Base-by-base conservation (phyloP, 2,113 vertebrate genomes). In the Origma solitaria region DNA sequence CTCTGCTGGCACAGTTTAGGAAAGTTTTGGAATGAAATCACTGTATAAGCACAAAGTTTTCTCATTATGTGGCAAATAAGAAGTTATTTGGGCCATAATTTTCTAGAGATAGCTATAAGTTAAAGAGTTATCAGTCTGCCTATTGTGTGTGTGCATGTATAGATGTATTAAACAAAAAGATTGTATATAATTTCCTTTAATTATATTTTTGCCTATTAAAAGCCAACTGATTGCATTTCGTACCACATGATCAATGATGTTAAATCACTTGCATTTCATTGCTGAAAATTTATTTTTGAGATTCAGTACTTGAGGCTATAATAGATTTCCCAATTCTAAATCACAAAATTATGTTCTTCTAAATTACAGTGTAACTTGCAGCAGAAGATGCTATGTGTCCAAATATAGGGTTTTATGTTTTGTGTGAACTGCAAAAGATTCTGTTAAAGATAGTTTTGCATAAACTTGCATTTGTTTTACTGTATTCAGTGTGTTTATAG, bases 181-280 rank as follows among this genome's bases (percentile, higher is more conserved):
- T 93, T 91, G 69, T 86, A 94, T 92, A 79, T 95, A 95, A 96
- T 96, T 95, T 94, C 50, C 77, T 95, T 96, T 96, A 94, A 96
- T 95, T 96, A 94, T 91, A 95, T 91, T 87, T 93, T 86, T 92
- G 71, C 68, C 92, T 92, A 62, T 93, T 95, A 95, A 96, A 97
- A 95, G 66, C 57, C n/a, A 51, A 93, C 85, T 89, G 83, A 97
- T 91, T 90, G 77, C 69, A 69, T 92, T 95, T 91, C 82, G 60
- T 80, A 91, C 57, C 90, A 95, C 78, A 73, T 91, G 95, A 96
- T 95, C 94, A 82, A 37, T 95, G 81, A 64, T 88, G 42, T 86
- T 83, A 94, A 96, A 96, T 96, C 91, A 94, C 18, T 97, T 78
- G 23, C 65, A 94, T 96, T 95, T 96, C 78, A 80, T 57, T 92